These are phyloP conservation scores for Lacanobia wlatinum DNA, from an alignment of 2,888 invertebrate species.

Conservation along the genomic window DNA sequence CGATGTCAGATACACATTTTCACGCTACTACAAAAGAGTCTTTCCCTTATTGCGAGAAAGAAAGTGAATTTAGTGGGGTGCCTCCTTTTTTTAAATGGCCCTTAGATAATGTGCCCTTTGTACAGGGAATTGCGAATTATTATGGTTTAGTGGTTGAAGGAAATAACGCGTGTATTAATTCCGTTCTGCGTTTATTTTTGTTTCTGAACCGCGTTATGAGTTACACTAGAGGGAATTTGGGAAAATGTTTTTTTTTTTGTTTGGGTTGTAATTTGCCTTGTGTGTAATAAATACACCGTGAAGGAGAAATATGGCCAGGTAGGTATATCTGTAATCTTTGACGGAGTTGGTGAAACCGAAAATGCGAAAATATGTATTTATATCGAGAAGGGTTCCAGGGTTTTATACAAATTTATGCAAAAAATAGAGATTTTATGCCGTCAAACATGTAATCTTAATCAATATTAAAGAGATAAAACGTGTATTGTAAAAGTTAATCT, in stretches of 20 bases:
- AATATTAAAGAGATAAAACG: too few species aligned
- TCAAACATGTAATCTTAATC: too few species aligned
- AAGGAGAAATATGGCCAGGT: neutral
- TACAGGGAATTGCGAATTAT: conserved; percentile 80
- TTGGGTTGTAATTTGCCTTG: neutral
- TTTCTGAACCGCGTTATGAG: conserved; percentile 30
- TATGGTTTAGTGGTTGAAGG: conserved; percentile 75
- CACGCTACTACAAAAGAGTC: conserved; percentile 30
- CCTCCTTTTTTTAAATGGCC: conserved; percentile 70
- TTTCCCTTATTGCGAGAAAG: conserved; percentile 51
- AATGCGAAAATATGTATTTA: too few species aligned
- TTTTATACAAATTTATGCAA: too few species aligned
- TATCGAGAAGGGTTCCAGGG: too few species aligned
- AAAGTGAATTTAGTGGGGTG: conserved; percentile 63
- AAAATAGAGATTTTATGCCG: too few species aligned
- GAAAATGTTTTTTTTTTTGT: neutral
- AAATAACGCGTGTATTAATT: conserved; percentile 68
- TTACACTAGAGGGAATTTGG: conserved; percentile 1
- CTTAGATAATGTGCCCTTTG: conserved; percentile 77
- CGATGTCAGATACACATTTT: conserved; percentile 46
- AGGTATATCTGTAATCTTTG: too few species aligned
- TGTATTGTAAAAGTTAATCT: too few species aligned
- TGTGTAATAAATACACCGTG: neutral
- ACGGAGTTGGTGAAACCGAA: neutral
- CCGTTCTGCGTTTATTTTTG: conserved; percentile 30